A percentile compares a stretch with the other conserved stretches of the same genome.
Evolutionary conservation across 2,797 vertebrate genomes (phyloP).

Genomic region (Botia almorhae): DNA sequence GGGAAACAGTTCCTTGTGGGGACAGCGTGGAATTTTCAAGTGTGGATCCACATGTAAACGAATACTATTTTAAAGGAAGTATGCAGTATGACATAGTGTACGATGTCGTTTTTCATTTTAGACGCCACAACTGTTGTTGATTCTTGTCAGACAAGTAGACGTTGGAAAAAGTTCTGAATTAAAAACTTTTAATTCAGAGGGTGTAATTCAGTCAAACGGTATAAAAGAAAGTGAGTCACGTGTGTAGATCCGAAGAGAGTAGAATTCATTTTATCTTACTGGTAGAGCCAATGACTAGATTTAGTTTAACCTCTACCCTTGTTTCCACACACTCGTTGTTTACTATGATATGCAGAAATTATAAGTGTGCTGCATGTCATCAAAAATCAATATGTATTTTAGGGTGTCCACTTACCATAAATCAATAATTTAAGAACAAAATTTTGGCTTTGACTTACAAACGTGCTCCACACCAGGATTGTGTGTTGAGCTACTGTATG

Average conservation of each 20-base stretch:
- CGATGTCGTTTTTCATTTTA: slow-evolving; percentile 82
- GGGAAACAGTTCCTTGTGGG: slow-evolving; percentile 78
- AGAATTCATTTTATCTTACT: slow-evolving; percentile 78
- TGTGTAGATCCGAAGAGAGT: slow-evolving; percentile 83
- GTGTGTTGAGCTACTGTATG: slow-evolving; percentile 16
- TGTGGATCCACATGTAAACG: slow-evolving; percentile 77
- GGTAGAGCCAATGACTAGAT: slow-evolving; percentile 82
- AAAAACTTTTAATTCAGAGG: slow-evolving; percentile 78
- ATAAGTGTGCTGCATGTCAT: slow-evolving; percentile 85
- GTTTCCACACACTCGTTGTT: slow-evolving; percentile 78
- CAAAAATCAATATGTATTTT: slow-evolving; percentile 80
- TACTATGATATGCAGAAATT: slow-evolving; percentile 83
- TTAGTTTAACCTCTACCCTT: slow-evolving; percentile 72
- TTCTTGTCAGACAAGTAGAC: slow-evolving; percentile 74
- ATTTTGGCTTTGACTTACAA: slow-evolving; percentile 68
- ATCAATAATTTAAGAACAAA: slow-evolving; percentile 74
- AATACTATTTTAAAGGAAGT: slow-evolving; percentile 77
- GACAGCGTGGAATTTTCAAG: slow-evolving; percentile 73
- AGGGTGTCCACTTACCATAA: slow-evolving; percentile 81
- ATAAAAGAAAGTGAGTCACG: slow-evolving; percentile 80
- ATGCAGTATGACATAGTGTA: slow-evolving; percentile 81
- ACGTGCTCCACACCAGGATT: slow-evolving; percentile 24
- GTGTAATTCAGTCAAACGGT: slow-evolving; percentile 81
- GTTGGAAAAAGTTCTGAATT: no score
- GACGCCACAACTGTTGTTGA: slow-evolving; percentile 79